Percentiles rank a stretch among this genome's conserved stretches.
phyloP scores from a whole-genome alignment of 2,797 vertebrate species.

The Pseudocheirus occidentalis region DNA sequence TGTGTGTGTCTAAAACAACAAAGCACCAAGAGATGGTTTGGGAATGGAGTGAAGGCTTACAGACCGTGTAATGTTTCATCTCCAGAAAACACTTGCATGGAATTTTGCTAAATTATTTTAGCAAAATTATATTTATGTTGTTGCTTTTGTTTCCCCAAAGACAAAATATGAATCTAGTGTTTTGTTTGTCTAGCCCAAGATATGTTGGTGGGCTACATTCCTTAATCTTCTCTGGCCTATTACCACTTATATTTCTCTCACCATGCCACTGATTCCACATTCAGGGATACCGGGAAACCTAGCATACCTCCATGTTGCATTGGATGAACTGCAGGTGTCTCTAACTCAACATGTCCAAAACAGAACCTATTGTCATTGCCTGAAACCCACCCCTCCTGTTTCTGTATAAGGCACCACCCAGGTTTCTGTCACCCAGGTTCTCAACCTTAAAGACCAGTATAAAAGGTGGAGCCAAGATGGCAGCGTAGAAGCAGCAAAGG shows the following conservation, averaged over 20 bases:
- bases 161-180: conserved; percentile 50
- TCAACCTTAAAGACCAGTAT: neutral
- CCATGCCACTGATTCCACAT: neutral
- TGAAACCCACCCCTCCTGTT: neutral
- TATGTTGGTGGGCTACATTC: conserved; percentile 20
- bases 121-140: too few species aligned
- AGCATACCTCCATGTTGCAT: conserved; percentile 64
- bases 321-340: neutral
- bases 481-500: too few species aligned
- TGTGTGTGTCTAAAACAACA: conserved; percentile 30
- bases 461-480: too few species aligned
- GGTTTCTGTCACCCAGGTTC: neutral
- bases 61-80: conserved; percentile 41
- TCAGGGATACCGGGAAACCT: neutral
- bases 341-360: neutral
- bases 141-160: conserved; percentile 39
- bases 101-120: conserved; percentile 57
- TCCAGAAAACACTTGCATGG: conserved; percentile 43
- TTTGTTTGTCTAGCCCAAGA: conserved; percentile 52
- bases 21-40: conserved; percentile 18
- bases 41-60: neutral
- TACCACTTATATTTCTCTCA: conserved; percentile 43
- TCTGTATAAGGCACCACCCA: neutral
- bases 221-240: conserved; percentile 53
- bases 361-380: neutral